Percentiles rank a stretch among this genome's conserved stretches.
These are phyloP conservation scores for Drosophila atripex DNA, from an alignment of 2,888 invertebrate species.

Conservation along the genomic window DNA sequence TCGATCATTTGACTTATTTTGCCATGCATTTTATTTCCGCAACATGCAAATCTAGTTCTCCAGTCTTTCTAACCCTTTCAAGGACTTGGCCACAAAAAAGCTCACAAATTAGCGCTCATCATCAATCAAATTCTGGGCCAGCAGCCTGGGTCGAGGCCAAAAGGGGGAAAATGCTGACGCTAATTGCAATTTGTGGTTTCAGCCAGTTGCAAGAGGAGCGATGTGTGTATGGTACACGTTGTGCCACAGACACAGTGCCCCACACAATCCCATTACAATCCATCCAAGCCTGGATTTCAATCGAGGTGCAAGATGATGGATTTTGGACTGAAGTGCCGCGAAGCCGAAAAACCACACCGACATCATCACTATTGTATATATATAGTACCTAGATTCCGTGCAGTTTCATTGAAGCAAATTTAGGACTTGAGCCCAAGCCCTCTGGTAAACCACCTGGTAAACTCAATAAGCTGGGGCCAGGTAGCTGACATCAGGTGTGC, in stretches of 20 bases:
- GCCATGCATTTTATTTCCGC: not conserved
- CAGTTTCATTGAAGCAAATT: slow-evolving; percentile 26
- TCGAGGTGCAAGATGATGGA: slow-evolving; percentile 20
- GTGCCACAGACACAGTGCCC: not conserved
- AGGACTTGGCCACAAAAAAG: slow-evolving; percentile 6
- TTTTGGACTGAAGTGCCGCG: slow-evolving; percentile 28
- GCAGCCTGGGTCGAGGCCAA: slow-evolving; percentile 26
- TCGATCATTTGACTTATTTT: slow-evolving; percentile 13
- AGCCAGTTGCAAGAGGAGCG: slow-evolving; percentile 19
- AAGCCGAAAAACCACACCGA: slow-evolving; percentile 32
- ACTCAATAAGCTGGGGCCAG: slow-evolving; percentile 26
- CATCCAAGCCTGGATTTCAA: slow-evolving; percentile 3
- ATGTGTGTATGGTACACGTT: not conserved
- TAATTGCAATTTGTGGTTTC: slow-evolving; percentile 56
- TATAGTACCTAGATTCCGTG: slow-evolving; percentile 1
- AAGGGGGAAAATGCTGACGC: slow-evolving; percentile 36
- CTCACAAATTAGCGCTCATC: slow-evolving; percentile 41
- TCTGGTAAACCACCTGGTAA: slow-evolving; percentile 16
- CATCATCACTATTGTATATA: slow-evolving; percentile 12
- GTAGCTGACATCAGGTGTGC: slow-evolving; percentile 32
- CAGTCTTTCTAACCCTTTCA: not conserved
- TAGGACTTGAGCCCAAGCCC: not conserved
- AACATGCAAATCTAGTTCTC: slow-evolving; percentile 14
- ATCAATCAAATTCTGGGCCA: slow-evolving; percentile 37
- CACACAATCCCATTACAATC: slow-evolving; percentile 9